These are phyloP conservation scores for Sphaerodactylus townsendi DNA, from an alignment of 2,113 vertebrate genomes.

Conservation along the genomic window DNA sequence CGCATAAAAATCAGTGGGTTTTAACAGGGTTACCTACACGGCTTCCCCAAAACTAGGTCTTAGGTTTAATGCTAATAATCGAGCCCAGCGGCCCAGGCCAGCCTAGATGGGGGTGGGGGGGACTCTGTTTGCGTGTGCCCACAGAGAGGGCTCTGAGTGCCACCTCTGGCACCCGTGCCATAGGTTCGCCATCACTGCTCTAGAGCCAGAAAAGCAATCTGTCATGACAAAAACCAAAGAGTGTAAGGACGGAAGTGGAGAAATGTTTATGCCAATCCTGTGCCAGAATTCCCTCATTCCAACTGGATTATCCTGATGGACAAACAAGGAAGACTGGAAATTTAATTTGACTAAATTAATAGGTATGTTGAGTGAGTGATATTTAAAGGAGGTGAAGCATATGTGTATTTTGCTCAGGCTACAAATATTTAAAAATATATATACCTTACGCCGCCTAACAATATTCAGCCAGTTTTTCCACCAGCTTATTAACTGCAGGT, in stretches of 20 bases:
- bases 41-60: too few species aligned
- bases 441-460: not conserved
- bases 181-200: too few species aligned
- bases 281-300: slow-evolving; percentile 56
- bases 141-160: too few species aligned
- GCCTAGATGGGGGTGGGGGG: too few species aligned
- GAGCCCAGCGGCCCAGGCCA: too few species aligned
- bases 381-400: not conserved
- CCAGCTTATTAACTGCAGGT: too few species aligned
- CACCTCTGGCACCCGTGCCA: too few species aligned
- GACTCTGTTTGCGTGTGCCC: too few species aligned
- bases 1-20: too few species aligned
- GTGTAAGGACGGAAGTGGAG: slow-evolving; percentile 16
- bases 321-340: slow-evolving; percentile 71
- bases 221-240: not conserved
- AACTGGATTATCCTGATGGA: slow-evolving; percentile 51
- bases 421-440: not conserved
- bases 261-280: slow-evolving; percentile 53
- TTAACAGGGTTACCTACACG: too few species aligned
- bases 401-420: slow-evolving; percentile 27
- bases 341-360: slow-evolving; percentile 65
- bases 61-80: too few species aligned
- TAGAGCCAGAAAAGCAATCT: not conserved
- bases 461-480: not conserved
- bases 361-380: slow-evolving; percentile 52